Conservation (phyloP, 2,888 invertebrate genomes). For the Timema cristinae region DNA sequence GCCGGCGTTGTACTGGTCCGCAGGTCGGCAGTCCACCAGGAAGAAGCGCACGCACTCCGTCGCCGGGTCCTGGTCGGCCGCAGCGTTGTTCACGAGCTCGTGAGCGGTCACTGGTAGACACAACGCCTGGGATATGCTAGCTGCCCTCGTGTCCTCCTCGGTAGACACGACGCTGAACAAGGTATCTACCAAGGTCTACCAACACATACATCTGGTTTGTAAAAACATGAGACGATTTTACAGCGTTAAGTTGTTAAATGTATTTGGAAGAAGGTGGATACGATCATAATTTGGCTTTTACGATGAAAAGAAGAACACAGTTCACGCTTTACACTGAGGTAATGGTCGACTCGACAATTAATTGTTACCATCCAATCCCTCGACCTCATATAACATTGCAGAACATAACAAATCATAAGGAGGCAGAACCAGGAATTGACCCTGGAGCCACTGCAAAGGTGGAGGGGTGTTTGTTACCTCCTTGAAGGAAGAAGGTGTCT, state of each 20-base stretch:
- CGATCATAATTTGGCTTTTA: too few species aligned
- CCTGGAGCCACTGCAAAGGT: neutral
- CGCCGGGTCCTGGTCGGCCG: constrained; percentile 25
- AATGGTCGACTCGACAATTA: neutral
- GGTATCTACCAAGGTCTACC: constrained; percentile 36
- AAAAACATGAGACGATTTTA: too few species aligned
- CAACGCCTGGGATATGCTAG: constrained; percentile 73
- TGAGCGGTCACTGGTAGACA: constrained; percentile 95
- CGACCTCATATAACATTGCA: too few species aligned
- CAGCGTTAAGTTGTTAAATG: too few species aligned
- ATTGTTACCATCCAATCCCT: neutral
- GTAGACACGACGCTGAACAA: constrained; percentile 50
- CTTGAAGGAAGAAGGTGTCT: constrained; percentile 90
- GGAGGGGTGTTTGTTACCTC: constrained; percentile 49
- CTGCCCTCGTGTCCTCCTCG: constrained; percentile 14
- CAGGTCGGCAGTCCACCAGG: constrained; percentile 93
- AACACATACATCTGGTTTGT: constrained; percentile 1
- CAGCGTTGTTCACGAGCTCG: constrained; percentile 81
- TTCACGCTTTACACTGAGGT: too few species aligned
- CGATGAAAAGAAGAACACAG: too few species aligned
- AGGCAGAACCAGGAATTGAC: neutral
- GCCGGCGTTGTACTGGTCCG: constrained; percentile 95
- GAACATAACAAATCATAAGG: neutral
- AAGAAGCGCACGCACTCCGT: constrained; percentile 72
- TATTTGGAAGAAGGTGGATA: too few species aligned